Evolutionary conservation across 2,113 vertebrate genomes (phyloP).

Genomic region (Physeter macrocephalus): DNA sequence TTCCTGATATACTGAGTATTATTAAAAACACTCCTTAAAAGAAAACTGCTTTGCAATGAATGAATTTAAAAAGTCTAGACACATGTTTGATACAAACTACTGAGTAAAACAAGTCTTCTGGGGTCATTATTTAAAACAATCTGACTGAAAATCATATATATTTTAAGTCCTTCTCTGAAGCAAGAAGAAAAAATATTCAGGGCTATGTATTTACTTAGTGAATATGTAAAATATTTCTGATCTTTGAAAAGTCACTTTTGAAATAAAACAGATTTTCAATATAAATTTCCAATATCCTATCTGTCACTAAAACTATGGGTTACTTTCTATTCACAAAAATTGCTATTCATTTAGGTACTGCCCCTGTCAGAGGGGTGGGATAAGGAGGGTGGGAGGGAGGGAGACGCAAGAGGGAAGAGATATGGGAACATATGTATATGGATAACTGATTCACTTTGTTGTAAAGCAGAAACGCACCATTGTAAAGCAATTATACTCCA

Average conservation of each 20-base stretch:
- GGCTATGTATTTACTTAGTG: not conserved
- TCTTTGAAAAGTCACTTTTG: not conserved
- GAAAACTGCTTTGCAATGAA: slow-evolving; percentile 27
- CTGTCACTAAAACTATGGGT: not conserved
- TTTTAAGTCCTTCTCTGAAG: not conserved
- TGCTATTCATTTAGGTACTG: not conserved
- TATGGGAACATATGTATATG: no score
- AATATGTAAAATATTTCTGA: slow-evolving; percentile 25
- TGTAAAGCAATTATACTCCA: no score
- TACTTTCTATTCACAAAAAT: not conserved
- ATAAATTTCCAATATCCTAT: not conserved
- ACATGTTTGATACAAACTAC: slow-evolving; percentile 38
- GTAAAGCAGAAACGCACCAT: no score
- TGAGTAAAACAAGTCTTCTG: not conserved
- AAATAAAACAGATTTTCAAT: not conserved
- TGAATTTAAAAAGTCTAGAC: not conserved
- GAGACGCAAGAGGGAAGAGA: no score
- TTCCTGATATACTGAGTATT: not conserved
- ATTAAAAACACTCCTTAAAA: slow-evolving; percentile 3
- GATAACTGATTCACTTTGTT: no score
- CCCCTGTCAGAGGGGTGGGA: no score
- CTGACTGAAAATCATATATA: slow-evolving; percentile 14
- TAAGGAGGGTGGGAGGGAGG: no score
- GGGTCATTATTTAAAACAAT: slow-evolving; percentile 29
- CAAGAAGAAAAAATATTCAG: not conserved